Evolutionary conservation across 1,140 invertebrate species (phyloP).

Genomic region (Tenebrio molitor): DNA sequence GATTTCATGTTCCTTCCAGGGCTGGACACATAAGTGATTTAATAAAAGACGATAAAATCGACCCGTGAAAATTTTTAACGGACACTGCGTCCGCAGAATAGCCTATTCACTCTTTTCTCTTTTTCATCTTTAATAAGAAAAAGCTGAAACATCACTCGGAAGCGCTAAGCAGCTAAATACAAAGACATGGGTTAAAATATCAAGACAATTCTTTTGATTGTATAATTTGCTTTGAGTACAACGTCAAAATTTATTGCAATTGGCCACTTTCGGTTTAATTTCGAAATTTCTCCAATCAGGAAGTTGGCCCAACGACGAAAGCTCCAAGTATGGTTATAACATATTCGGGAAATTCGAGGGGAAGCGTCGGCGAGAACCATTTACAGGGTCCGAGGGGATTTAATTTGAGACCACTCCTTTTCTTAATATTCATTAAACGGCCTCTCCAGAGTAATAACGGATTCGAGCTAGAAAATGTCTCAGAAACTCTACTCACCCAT

Average conservation of each 20-base stretch:
- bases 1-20: background rate
- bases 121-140: too few relatives aligned
- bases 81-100: too few relatives aligned
- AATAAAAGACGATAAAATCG: slow-evolving; percentile 9
- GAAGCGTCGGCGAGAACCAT: slow-evolving; percentile 5
- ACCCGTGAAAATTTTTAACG: too few relatives aligned
- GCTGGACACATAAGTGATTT: slow-evolving; percentile 24
- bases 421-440: slow-evolving; percentile 39
- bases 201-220: too few relatives aligned
- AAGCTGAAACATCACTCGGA: too few relatives aligned
- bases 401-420: slow-evolving; percentile 40
- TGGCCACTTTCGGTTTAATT: too few relatives aligned
- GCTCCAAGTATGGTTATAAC: slow-evolving; percentile 8
- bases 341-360: slow-evolving; percentile 19
- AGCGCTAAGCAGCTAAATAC: too few relatives aligned
- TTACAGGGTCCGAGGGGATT: slow-evolving; percentile 14
- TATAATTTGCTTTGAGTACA: too few relatives aligned
- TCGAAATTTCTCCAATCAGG: slow-evolving; percentile 4
- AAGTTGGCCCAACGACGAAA: background rate
- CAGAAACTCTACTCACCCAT: slow-evolving; percentile 33
- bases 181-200: too few relatives aligned
- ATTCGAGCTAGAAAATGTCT: slow-evolving; percentile 28
- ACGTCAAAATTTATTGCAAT: too few relatives aligned
- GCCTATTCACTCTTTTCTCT: background rate
- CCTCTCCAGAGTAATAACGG: slow-evolving; percentile 34